A percentile compares a stretch with the other conserved stretches of the same genome.
Conservation (phyloP, 2,888 invertebrate genomes). For the Oeneis ivallda region DNA sequence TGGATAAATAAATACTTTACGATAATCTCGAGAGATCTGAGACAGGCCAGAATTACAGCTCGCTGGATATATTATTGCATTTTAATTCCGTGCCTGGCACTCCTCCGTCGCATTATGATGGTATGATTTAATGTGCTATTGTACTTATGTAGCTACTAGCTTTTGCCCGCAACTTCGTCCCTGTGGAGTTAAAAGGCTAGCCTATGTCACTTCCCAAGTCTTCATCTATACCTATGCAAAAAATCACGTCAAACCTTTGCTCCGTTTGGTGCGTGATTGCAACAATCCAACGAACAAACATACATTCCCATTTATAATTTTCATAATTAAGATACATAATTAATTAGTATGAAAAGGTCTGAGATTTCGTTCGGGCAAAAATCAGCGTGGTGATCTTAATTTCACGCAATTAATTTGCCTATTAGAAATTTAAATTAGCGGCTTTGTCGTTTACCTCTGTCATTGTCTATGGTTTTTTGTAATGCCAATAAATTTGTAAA, state of each 20-base stretch:
- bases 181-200: no score
- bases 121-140: slow-evolving; percentile 76
- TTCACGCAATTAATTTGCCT: slow-evolving; percentile 27
- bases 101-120: slow-evolving; percentile 72
- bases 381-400: slow-evolving; percentile 64
- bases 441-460: no score
- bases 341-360: no score
- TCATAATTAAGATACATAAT: no score
- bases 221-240: no score
- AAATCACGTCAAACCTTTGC: no score
- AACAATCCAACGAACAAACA: no score
- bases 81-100: slow-evolving; percentile 74
- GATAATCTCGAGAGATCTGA: slow-evolving; percentile 74
- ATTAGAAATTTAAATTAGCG: background rate
- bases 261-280: no score
- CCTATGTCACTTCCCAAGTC: no score
- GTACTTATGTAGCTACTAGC: slow-evolving; percentile 46
- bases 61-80: slow-evolving; percentile 75
- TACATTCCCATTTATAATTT: no score
- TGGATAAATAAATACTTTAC: slow-evolving; percentile 80
- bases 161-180: background rate
- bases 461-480: background rate
- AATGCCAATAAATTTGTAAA: background rate
- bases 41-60: slow-evolving; percentile 75
- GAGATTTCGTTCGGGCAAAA: slow-evolving; percentile 45